Conservation (phyloP, 2,888 invertebrate genomes). For the Eilema sororculum region DNA sequence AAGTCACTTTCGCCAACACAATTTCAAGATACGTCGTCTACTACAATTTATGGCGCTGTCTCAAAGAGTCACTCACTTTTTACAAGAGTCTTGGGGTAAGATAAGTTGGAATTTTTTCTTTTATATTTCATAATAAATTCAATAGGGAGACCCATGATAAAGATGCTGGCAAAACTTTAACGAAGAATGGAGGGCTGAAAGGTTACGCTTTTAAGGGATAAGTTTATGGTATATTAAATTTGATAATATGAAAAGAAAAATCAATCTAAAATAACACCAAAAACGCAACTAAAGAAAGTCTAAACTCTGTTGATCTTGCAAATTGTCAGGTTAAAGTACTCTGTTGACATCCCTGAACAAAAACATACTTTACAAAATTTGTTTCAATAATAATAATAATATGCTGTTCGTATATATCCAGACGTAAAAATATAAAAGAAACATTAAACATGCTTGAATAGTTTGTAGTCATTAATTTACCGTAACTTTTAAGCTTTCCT, state of each 20-base stretch:
- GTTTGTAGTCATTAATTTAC: neutral
- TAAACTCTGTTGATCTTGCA: neutral
- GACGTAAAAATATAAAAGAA: neutral
- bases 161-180: constrained; percentile 57
- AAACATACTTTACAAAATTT: no score
- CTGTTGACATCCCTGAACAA: neutral
- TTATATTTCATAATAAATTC: constrained; percentile 61
- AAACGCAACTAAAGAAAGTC: neutral
- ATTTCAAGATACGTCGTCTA: constrained; percentile 60
- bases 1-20: constrained; percentile 72
- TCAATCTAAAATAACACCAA: neutral
- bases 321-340: neutral
- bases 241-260: neutral
- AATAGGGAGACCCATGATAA: constrained; percentile 30
- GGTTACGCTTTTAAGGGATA: constrained; percentile 8
- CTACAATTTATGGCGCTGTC: constrained; percentile 51
- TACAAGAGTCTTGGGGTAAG: constrained; percentile 43
- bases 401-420: neutral
- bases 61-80: constrained; percentile 57
- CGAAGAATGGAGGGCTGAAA: constrained; percentile 50
- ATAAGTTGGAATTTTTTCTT: constrained; percentile 39
- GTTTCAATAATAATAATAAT: no score
- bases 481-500: neutral
- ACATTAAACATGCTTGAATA: neutral
- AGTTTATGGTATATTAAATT: neutral